A percentile compares a stretch with the other conserved stretches of the same genome.
These are phyloP conservation scores for Cheilosia vernalis DNA, from an alignment of 2,888 invertebrate genomes.

Conservation along the genomic window DNA sequence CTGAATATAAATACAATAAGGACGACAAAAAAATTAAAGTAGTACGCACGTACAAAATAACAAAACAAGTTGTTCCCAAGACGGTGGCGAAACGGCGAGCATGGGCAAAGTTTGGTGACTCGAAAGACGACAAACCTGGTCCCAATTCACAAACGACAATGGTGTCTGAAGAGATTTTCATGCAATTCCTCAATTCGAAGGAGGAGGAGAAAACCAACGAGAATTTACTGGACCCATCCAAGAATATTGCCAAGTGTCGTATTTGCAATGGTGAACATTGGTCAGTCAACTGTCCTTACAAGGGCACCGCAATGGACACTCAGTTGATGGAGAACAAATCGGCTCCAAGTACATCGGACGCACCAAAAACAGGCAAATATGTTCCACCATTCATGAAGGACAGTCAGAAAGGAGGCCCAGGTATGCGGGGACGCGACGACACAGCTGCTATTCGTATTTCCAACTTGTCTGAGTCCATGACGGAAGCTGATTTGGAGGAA, in stretches of 20 bases:
- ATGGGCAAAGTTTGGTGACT: conserved; percentile 98
- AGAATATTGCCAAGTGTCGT: conserved; percentile 90
- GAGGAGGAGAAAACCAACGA: conserved; percentile 95
- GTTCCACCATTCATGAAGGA: conserved; percentile 95
- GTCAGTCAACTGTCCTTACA: conserved; percentile 99
- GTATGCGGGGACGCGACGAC: conserved; percentile 89
- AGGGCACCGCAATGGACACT: conserved; percentile 92
- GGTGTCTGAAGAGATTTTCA: conserved; percentile 96
- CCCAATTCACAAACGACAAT: conserved; percentile 99
- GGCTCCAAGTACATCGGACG: conserved; percentile 81
- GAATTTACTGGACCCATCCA: conserved; percentile 92
- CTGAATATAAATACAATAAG: conserved; percentile 95
- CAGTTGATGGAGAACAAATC: conserved; percentile 86
- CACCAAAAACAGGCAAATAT: conserved; percentile 86
- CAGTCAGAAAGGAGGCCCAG: conserved; percentile 90
- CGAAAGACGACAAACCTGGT: conserved; percentile 95
- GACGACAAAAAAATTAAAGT: conserved; percentile 95
- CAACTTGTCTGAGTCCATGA: conserved; percentile 97
- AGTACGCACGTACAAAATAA: conserved; percentile 95
- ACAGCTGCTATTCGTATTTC: conserved; percentile 97
- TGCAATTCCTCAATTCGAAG: conserved; percentile 95
- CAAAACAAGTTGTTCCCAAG: conserved; percentile 94
- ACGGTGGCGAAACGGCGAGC: conserved; percentile 96
- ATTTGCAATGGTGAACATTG: conserved; percentile 98
- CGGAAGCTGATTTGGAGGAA: conserved; percentile 97